These are phyloP conservation scores for Vipera latastei DNA, from an alignment of 2,797 vertebrate genomes.

Conservation along the genomic window DNA sequence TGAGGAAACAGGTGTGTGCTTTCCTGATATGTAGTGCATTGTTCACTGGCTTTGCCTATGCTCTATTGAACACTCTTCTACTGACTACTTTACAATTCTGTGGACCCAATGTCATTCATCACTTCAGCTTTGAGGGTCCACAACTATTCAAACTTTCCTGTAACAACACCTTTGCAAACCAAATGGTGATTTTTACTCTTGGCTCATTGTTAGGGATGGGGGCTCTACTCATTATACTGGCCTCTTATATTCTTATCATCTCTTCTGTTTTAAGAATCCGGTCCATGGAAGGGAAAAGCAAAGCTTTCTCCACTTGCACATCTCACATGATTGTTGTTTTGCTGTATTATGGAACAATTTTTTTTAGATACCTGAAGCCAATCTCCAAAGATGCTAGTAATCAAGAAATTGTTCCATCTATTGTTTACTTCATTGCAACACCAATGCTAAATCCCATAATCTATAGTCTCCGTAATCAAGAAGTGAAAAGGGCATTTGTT, in stretches of 20 bases:
- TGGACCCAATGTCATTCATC: constrained; percentile 50
- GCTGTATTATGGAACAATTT: constrained; percentile 47
- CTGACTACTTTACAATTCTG: constrained; percentile 47
- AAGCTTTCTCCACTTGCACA: constrained; percentile 50
- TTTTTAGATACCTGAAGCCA: constrained; percentile 42
- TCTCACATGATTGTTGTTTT: constrained; percentile 42
- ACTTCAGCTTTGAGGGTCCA: constrained; percentile 54
- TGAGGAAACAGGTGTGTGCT: constrained; percentile 33
- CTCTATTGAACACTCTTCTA: constrained; percentile 40
- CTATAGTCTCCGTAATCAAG: constrained; percentile 5
- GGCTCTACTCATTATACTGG: not conserved
- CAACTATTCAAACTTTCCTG: constrained; percentile 50
- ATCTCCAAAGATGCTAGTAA: not conserved
- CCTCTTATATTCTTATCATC: constrained; percentile 8
- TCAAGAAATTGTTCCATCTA: not conserved
- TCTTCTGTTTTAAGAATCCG: constrained; percentile 21
- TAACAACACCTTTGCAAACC: constrained; percentile 40
- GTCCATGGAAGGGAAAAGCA: constrained; percentile 16
- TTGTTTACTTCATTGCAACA: constrained; percentile 3
- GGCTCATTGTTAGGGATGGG: not conserved
- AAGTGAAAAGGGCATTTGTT: not conserved
- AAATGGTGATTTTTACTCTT: constrained; percentile 19
- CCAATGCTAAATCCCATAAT: constrained; percentile 8
- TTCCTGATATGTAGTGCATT: constrained; percentile 38
- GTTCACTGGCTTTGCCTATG: constrained; percentile 42